phyloP scores from a whole-genome alignment of 2,888 invertebrate genomes.

The Plebejus anna region DNA sequence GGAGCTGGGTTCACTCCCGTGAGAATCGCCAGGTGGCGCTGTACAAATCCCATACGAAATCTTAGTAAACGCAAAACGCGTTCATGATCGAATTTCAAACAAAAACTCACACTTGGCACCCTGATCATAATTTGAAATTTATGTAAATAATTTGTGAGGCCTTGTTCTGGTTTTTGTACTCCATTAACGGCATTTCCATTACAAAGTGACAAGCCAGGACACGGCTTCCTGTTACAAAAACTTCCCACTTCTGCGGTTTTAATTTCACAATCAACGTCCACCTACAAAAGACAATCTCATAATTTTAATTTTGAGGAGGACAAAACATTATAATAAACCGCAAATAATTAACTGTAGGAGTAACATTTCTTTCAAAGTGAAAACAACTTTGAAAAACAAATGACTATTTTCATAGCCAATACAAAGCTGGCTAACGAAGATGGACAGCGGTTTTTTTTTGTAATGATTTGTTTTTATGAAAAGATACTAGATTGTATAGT shows the following conservation, averaged over 20 bases:
- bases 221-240: slow-evolving; percentile 6
- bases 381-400: too few relatives aligned
- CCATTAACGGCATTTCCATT: slow-evolving; percentile 25
- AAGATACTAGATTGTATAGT: too few relatives aligned
- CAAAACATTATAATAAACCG: background rate
- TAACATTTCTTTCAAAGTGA: background rate
- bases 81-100: too few relatives aligned
- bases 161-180: slow-evolving; percentile 21
- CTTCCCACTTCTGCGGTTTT: slow-evolving; percentile 16
- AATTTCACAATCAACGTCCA: slow-evolving; percentile 12
- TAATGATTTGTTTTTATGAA: too few relatives aligned
- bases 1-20: too few relatives aligned
- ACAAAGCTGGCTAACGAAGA: too few relatives aligned
- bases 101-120: too few relatives aligned
- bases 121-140: slow-evolving; percentile 21
- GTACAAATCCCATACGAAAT: too few relatives aligned
- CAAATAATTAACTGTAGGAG: background rate
- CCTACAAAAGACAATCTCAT: slow-evolving; percentile 13
- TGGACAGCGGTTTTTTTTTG: too few relatives aligned
- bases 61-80: too few relatives aligned
- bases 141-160: slow-evolving; percentile 24
- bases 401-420: too few relatives aligned
- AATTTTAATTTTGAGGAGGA: slow-evolving; percentile 1
- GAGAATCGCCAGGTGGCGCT: too few relatives aligned
- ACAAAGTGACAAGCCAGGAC: slow-evolving; percentile 18